Evolutionary conservation across 2,888 invertebrate species (phyloP).

Genomic region (Orthonevra nobilis): DNA sequence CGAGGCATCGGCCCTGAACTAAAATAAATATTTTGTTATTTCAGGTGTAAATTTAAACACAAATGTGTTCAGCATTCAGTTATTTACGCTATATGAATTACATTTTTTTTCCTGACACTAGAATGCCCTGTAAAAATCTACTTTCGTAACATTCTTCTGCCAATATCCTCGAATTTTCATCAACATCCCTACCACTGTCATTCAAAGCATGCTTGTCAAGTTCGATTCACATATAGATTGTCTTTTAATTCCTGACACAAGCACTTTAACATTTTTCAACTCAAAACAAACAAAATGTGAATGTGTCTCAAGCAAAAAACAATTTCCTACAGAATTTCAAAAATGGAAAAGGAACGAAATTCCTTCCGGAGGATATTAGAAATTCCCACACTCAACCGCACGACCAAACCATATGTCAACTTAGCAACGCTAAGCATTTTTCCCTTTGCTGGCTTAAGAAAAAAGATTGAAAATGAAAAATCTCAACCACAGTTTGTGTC

Average conservation of each 20-base stretch:
- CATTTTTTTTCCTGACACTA: too few relatives aligned
- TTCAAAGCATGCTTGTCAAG: conserved; percentile 2
- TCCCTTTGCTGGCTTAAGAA: neutral
- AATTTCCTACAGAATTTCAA: conserved; percentile 8
- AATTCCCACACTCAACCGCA: conserved; percentile 28
- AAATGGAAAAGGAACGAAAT: too few relatives aligned
- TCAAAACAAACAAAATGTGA: conserved; percentile 5
- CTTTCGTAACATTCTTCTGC: neutral
- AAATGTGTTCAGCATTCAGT: too few relatives aligned
- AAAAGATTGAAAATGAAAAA: neutral
- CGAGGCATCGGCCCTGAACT: too few relatives aligned
- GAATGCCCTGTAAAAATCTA: too few relatives aligned
- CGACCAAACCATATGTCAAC: conserved; percentile 25
- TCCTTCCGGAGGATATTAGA: conserved; percentile 6
- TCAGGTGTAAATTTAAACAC: too few relatives aligned
- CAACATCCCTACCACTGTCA: neutral
- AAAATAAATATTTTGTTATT: too few relatives aligned
- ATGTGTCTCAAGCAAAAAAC: neutral
- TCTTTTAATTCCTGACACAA: conserved; percentile 17
- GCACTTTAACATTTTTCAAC: conserved; percentile 11
- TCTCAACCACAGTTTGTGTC: neutral
- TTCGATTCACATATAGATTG: neutral
- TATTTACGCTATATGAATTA: too few relatives aligned
- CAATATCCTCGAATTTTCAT: neutral
- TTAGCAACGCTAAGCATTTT: conserved; percentile 22